A percentile compares a stretch with the other conserved stretches of the same genome.
Evolutionary conservation across 1,140 invertebrate species (phyloP).

Genomic region (Tenebrio molitor): DNA sequence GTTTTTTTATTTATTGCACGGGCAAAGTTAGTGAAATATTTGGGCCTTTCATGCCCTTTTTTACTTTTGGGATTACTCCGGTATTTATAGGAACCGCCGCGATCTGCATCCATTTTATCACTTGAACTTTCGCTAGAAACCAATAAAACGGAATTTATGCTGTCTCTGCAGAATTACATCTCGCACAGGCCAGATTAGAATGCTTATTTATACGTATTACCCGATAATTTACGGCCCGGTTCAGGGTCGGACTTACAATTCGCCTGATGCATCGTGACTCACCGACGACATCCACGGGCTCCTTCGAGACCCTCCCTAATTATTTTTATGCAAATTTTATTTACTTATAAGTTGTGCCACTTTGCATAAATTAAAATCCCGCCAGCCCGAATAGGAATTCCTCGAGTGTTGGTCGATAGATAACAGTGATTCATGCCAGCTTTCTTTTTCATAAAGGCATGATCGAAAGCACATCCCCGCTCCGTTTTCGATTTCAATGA

Average conservation of each 20-base stretch:
- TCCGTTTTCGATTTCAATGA: neutral
- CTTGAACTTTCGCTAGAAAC: constrained; percentile 12
- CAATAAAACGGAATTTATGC: constrained; percentile 18
- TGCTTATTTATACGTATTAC: constrained; percentile 7
- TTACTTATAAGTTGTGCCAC: constrained; percentile 8
- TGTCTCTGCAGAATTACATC: constrained; percentile 6
- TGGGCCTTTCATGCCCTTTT: neutral
- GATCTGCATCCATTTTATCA: constrained; percentile 5
- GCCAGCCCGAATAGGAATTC: neutral
- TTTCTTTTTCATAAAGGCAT: neutral
- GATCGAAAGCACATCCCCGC: neutral
- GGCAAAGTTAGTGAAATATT: neutral
- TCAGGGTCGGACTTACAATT: constrained; percentile 1
- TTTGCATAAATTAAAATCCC: neutral
- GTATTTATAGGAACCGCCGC: constrained; percentile 6
- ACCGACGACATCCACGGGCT: neutral
- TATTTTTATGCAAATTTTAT: constrained; percentile 28
- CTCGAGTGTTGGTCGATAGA: neutral
- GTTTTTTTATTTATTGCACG: constrained; percentile 5
- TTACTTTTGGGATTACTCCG: constrained; percentile 11
- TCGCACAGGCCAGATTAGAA: constrained; percentile 14
- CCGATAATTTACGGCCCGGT: constrained; percentile 18
- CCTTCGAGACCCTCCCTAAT: constrained; percentile 4
- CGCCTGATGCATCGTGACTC: neutral
- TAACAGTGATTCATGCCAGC: neutral